A percentile compares a stretch with the other conserved stretches of the same genome.
Conservation (phyloP, 2,113 vertebrate genomes). For the Alexandromys fortis region DNA sequence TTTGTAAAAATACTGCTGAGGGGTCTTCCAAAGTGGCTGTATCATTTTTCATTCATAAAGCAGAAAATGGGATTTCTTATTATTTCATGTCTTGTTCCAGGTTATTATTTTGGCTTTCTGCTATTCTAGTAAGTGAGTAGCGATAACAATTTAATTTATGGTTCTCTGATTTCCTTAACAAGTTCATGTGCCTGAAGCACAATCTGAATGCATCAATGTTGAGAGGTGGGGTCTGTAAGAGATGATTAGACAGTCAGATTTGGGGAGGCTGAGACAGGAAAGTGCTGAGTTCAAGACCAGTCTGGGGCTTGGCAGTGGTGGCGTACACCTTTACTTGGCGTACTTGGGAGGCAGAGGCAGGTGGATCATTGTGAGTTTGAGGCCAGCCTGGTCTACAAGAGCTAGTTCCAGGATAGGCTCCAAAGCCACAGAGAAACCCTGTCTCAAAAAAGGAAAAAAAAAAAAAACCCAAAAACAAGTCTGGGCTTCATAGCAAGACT, state of each 20-base stretch:
- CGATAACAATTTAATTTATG: slow-evolving; percentile 8
- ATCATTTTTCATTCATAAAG: neutral
- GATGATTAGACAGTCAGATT: neutral
- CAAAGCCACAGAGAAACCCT: too few relatives aligned
- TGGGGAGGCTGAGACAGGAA: neutral
- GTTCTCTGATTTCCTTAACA: neutral
- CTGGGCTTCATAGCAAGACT: too few relatives aligned
- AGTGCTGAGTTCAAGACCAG: neutral
- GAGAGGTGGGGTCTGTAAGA: neutral
- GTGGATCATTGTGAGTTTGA: too few relatives aligned
- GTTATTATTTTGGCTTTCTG: slow-evolving; percentile 25
- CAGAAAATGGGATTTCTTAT: neutral
- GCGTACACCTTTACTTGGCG: too few relatives aligned
- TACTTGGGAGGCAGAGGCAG: too few relatives aligned
- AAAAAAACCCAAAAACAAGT: too few relatives aligned
- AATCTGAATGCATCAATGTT: neutral
- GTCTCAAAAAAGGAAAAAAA: too few relatives aligned
- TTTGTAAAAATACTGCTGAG: slow-evolving; percentile 20
- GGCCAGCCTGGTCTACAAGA: too few relatives aligned
- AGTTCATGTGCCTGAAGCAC: neutral
- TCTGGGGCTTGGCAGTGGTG: neutral
- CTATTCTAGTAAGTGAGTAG: neutral
- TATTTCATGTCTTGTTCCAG: neutral
- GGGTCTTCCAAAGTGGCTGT: neutral
- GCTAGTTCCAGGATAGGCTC: too few relatives aligned